Evolutionary conservation across 1,140 invertebrate species (phyloP).

Genomic region (Phymastichus coffea): DNA sequence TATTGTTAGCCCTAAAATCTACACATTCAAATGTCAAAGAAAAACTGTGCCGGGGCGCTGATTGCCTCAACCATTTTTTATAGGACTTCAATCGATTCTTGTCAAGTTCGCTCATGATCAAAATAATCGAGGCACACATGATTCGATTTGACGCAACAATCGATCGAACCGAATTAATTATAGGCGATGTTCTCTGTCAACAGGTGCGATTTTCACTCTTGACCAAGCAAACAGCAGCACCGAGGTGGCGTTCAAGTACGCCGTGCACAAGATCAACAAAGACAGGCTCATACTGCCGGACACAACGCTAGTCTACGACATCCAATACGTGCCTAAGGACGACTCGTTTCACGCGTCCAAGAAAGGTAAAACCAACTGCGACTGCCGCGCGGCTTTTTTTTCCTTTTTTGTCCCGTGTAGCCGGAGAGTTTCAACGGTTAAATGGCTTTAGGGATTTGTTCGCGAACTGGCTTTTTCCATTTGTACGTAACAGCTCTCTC

Average conservation of each 20-base stretch:
- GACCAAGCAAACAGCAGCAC: conserved; percentile 65
- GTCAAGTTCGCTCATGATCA: too few species aligned
- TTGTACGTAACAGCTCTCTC: neutral
- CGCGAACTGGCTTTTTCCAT: too few species aligned
- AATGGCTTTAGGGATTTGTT: conserved; percentile 19
- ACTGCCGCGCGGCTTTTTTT: neutral
- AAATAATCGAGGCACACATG: too few species aligned
- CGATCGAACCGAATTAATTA: too few species aligned
- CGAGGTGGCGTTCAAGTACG: conserved; percentile 70
- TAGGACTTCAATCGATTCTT: too few species aligned
- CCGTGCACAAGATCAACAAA: conserved; percentile 67
- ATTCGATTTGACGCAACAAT: too few species aligned
- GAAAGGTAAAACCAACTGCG: conserved; percentile 61
- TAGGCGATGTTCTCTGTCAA: conserved; percentile 29
- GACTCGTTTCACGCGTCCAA: conserved; percentile 70
- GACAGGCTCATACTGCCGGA: conserved; percentile 65
- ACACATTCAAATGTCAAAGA: too few species aligned
- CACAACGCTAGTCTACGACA: conserved; percentile 66
- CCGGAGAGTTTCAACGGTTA: neutral
- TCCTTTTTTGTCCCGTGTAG: neutral
- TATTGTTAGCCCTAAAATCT: too few species aligned
- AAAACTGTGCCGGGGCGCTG: too few species aligned
- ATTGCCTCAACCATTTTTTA: too few species aligned
- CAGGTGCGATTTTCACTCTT: conserved; percentile 67
- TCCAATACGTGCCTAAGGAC: conserved; percentile 66